Base-by-base conservation (phyloP, 1,140 invertebrate species). In the Cherax destructor region DNA sequence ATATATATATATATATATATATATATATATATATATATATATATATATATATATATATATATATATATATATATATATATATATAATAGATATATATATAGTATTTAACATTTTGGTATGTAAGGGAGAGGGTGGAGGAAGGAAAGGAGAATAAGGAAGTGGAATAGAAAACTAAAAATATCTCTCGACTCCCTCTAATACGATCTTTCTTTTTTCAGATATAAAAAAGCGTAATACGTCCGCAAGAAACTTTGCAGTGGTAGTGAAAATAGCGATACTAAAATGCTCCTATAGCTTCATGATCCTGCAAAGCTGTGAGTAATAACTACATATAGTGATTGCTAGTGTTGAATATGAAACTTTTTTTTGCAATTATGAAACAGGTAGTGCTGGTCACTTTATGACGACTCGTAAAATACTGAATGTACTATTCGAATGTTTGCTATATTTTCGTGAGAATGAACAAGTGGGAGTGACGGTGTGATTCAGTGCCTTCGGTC, bases 381-480 rank as follows among this genome's bases (percentile, higher is more conserved):
- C n/a, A 21, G 49, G 13, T n/a, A 24, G 83, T 18, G 2, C 16
- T 30, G 13, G 49, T 13, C 41, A 11, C 10, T 61, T 13, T 85
- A n/a, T 85, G 41, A 72, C 30, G 30, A 49, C n/a, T 50, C 24
- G 50, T 74, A 24, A 13, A 18, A 18, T 52, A 65, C 13, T 49
- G 30, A 24, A n/a, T 52, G 47, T 69, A 3, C n/a, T 59, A 50
- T 41, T 41, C n/a, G 13, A 13, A 13, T 24, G 49, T 52, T 69
- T 86, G 24, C 1, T 18, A 18, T 77, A 24, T 56, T 21, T 76
- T 86, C 13, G 61, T 76, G 69, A 52, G 3, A 3, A n/a, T 47
- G 52, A 16, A 30, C 49, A 30, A 59, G 30, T 79, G 76, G 77
- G 85, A 87, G 80, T 87, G 74, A 65, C 30, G 6, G 10, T 41